These are phyloP conservation scores for Drosophila dives DNA, from an alignment of 2,888 invertebrate genomes.

Conservation along the genomic window DNA sequence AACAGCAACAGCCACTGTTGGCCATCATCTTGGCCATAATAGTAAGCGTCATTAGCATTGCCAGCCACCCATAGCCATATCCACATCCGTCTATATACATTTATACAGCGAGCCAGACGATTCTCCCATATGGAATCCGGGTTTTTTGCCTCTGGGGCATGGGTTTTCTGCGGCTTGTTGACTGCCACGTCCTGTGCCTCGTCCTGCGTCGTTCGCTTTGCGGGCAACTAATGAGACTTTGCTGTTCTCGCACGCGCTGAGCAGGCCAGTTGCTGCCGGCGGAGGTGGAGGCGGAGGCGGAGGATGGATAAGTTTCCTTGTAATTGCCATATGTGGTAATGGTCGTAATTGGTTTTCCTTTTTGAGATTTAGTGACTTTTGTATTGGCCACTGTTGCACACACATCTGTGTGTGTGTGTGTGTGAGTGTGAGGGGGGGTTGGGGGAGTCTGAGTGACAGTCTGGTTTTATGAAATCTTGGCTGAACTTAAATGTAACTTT, in stretches of 20 bases:
- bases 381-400: constrained; percentile 64
- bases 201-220: constrained; percentile 53
- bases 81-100: constrained; percentile 1
- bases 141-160: constrained; percentile 13
- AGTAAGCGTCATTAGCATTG: constrained; percentile 69
- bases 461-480: constrained; percentile 58
- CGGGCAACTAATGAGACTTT: constrained; percentile 75
- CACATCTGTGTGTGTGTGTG: not conserved
- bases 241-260: constrained; percentile 67
- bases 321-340: constrained; percentile 78
- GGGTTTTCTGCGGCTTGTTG: constrained; percentile 26
- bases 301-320: constrained; percentile 56
- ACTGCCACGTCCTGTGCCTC: constrained; percentile 31
- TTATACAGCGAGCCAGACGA: constrained; percentile 7
- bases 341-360: constrained; percentile 77
- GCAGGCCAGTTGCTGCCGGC: not conserved
- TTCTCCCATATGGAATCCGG: constrained; percentile 4
- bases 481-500: constrained; percentile 69
- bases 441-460: not conserved
- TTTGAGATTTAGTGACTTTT: constrained; percentile 76
- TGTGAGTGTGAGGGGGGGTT: not conserved
- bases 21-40: constrained; percentile 71
- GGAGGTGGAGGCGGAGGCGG: not conserved
- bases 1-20: constrained; percentile 28
- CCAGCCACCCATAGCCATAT: constrained; percentile 52